Base-by-base conservation (phyloP, 1,140 invertebrate species). In the Pinna nobilis region DNA sequence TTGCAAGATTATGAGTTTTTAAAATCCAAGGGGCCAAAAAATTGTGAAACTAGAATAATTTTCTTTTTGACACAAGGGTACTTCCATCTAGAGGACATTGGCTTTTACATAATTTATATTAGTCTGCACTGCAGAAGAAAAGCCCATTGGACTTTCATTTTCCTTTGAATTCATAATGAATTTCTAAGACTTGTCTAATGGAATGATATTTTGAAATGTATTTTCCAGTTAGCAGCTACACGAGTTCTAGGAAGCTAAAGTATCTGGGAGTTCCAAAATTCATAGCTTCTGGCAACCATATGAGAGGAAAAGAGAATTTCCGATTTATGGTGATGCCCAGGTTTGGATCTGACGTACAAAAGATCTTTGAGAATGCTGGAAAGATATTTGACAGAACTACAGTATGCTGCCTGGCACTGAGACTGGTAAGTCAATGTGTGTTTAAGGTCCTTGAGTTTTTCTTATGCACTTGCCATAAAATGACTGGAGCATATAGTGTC, bases 251-350 rank as follows among this genome's bases (percentile, higher is more conserved):
- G 60, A 92, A 92, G 74, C 87, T 94, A 20, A 92, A 92, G 64
- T 92, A 92, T 77, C 90, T 98, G 5, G 97, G 96, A 32, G 93
- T 99, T 89, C 96, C 97, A 4, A 91, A 92, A 44, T 98, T 95
- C 80, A 93, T 97, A 74, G 94, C 94, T 25, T 95, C 94, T 76
- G 97, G 97, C 4, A 23, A 35, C 93, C 93, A 39, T 93, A 95
- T 86, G 86, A 91, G 51, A 92, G 92, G 75, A 90, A 92, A 55
- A 91, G 92, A 20, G 72, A 93, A 93, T 78, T 98, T 96, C 82
- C 91, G 97, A 70, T 99, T 98, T 90, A 91, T 99, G 82, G 94
- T 99, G 0, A 92, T 99, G 85, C 95, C 95, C 25, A 92, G 95
- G 77, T 98, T 95, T 89, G 94, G 96, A 76, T 91, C 92, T 73